Conservation (phyloP, 2,113 vertebrate species). For the rabbit (Oryctolagus cuniculus) region DNA sequence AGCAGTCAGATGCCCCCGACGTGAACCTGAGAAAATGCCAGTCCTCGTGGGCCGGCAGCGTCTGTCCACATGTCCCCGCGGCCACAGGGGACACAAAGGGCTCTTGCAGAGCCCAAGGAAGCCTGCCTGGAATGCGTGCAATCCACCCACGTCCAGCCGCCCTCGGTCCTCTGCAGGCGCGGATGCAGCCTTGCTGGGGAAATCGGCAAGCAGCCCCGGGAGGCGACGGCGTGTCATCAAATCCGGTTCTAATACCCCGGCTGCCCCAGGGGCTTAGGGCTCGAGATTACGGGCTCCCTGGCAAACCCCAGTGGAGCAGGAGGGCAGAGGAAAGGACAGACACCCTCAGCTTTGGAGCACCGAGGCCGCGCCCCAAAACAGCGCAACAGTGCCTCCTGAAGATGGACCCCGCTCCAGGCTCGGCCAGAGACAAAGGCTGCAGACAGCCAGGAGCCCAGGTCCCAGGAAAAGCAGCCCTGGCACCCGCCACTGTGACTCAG, state of each 20-base stretch:
- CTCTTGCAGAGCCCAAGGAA: neutral
- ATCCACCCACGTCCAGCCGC: conserved; percentile 33
- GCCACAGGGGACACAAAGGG: neutral
- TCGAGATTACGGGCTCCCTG: neutral
- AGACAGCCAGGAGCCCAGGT: neutral
- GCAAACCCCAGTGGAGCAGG: neutral
- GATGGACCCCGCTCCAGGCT: neutral
- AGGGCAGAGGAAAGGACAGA: neutral
- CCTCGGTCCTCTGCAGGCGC: neutral
- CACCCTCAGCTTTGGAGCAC: neutral
- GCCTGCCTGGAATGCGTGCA: conserved; percentile 55
- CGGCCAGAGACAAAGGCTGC: neutral
- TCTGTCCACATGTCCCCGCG: neutral
- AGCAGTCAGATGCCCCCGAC: neutral
- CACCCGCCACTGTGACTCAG: neutral
- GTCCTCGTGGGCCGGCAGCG: neutral
- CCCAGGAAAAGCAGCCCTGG: neutral
- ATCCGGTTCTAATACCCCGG: neutral
- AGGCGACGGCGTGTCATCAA: neutral
- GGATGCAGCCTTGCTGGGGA: neutral
- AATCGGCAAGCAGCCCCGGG: neutral
- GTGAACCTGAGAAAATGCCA: neutral
- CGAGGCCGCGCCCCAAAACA: neutral
- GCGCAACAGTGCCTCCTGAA: neutral
- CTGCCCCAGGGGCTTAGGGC: neutral